Percentiles rank a stretch among this genome's conserved stretches.
phyloP scores from a whole-genome alignment of 2,888 invertebrate genomes.

The Hirtodrosophila duncani region DNA sequence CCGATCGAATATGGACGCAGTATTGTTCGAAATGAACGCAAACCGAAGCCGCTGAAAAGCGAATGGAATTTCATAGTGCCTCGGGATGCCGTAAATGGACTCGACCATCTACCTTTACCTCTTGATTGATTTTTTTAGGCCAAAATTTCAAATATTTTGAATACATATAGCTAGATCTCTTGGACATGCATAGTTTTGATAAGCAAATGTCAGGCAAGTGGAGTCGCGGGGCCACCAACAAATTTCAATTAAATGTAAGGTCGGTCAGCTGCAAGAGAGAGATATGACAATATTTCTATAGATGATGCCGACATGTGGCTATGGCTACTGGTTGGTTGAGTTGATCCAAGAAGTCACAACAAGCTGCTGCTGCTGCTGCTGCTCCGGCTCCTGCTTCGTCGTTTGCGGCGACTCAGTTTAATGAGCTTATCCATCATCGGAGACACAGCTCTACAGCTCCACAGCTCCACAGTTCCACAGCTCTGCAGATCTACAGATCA shows the following conservation, averaged over 20 bases:
- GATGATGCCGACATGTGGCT: slow-evolving; percentile 48
- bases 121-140: slow-evolving; percentile 27
- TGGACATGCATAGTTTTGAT: not conserved
- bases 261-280: slow-evolving; percentile 29
- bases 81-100: slow-evolving; percentile 11
- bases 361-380: not conserved
- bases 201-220: slow-evolving; percentile 27
- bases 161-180: too few relatives aligned
- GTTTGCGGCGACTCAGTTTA: slow-evolving; percentile 40
- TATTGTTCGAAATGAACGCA: slow-evolving; percentile 3
- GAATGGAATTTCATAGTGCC: slow-evolving; percentile 18
- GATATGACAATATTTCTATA: slow-evolving; percentile 23
- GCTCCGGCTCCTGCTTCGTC: slow-evolving; percentile 39
- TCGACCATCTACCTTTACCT: not conserved
- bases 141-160: not conserved
- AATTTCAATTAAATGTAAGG: slow-evolving; percentile 59
- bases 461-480: not conserved
- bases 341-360: slow-evolving; percentile 9
- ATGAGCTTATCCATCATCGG: slow-evolving; percentile 68
- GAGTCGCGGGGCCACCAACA: slow-evolving; percentile 48
- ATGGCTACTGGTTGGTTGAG: slow-evolving; percentile 56
- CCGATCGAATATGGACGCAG: slow-evolving; percentile 7
- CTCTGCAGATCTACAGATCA: not conserved
- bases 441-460: slow-evolving; percentile 28
- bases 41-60: slow-evolving; percentile 2